Percentiles rank a stretch among this genome's conserved stretches.
phyloP scores from a whole-genome alignment of 1,140 invertebrate species.

The Drosophila bocki region DNA sequence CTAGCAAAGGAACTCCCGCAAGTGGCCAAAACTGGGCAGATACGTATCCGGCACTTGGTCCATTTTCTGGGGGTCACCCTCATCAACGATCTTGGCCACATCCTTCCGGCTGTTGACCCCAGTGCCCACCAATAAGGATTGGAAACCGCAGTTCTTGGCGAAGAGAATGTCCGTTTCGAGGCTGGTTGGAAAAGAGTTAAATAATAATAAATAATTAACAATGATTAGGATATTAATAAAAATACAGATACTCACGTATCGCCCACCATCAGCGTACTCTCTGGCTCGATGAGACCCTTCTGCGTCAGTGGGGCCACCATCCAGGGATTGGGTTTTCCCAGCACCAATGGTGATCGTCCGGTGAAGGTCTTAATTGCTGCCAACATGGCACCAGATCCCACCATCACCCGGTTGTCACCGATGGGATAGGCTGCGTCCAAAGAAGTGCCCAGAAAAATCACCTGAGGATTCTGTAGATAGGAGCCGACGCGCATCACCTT shows the following conservation, averaged over 20 bases:
- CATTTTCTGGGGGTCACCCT: conserved; percentile 29
- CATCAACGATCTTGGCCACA: conserved; percentile 27
- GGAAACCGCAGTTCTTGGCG: conserved; percentile 59
- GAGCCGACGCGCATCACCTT: conserved; percentile 30
- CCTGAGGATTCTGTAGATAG: conserved; percentile 37
- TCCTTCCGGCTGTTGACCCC: conserved; percentile 47
- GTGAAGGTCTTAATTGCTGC: conserved; percentile 42
- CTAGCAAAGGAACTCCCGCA: conserved; percentile 56
- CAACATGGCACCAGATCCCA: conserved; percentile 56
- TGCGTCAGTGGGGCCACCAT: conserved; percentile 16
- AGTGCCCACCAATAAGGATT: conserved; percentile 60
- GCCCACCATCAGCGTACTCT: conserved; percentile 65
- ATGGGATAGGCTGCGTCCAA: conserved; percentile 56
- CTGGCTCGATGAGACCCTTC: conserved; percentile 40
- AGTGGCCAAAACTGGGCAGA: conserved; percentile 41
- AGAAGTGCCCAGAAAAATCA: conserved; percentile 57
- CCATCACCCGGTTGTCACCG: conserved; percentile 27
- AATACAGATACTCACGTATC: conserved; percentile 53
- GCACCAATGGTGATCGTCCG: conserved; percentile 44
- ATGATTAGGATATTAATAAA: neutral
- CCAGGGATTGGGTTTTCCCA: conserved; percentile 72
- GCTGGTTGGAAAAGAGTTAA: conserved; percentile 2
- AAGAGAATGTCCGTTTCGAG: conserved; percentile 58
- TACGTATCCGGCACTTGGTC: conserved; percentile 56
- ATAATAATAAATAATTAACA: neutral